These are phyloP conservation scores for Gnathonemus longibarbis DNA, from an alignment of 2,113 vertebrate species.

Conservation along the genomic window DNA sequence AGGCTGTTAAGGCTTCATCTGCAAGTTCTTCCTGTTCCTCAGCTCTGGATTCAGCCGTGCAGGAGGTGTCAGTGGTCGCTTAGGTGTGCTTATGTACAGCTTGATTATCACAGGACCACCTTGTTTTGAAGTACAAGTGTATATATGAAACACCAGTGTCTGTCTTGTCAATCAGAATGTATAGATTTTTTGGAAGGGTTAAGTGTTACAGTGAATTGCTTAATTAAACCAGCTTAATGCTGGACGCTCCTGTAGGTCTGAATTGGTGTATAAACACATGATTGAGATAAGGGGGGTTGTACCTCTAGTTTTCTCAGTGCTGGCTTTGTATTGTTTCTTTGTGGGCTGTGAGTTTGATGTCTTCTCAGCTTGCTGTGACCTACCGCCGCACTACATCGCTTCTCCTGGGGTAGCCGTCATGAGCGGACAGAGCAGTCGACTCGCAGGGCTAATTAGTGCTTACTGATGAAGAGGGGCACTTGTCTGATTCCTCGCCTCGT, in stretches of 20 bases:
- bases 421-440: not conserved
- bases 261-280: not conserved
- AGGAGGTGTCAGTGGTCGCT: not conserved
- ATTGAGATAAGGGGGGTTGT: not conserved
- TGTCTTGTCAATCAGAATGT: not conserved
- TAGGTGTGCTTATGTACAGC: not conserved
- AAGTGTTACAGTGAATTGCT: not conserved
- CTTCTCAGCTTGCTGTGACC: not conserved
- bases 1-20: not conserved
- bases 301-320: not conserved
- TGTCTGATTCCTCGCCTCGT: not conserved
- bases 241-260: not conserved
- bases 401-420: not conserved
- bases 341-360: not conserved
- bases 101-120: not conserved
- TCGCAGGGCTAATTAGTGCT: not conserved
- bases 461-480: not conserved
- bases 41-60: not conserved
- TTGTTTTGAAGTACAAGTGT: not conserved
- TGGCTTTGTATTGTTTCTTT: not conserved
- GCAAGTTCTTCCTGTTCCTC: constrained; percentile 2
- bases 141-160: not conserved
- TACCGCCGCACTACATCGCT: fast-evolving
- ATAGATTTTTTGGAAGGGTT: not conserved
- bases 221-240: not conserved